A percentile compares a stretch with the other conserved stretches of the same genome.
These are phyloP conservation scores for Beris morrisii DNA, from an alignment of 2,888 invertebrate species.

Conservation along the genomic window DNA sequence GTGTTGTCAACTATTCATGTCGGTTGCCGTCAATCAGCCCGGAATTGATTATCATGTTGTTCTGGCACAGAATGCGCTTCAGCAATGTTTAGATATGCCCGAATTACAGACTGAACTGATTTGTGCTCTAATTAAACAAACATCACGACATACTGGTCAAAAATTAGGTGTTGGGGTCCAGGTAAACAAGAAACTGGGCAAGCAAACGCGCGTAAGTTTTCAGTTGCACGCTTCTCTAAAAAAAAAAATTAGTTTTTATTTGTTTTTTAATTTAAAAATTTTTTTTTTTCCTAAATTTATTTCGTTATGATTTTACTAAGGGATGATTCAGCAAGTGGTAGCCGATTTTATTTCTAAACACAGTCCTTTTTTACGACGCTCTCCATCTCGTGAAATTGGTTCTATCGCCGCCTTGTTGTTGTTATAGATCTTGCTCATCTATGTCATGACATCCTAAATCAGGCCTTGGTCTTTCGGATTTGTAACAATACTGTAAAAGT, in stretches of 20 bases:
- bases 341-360: no score
- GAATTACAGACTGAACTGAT: constrained; percentile 93
- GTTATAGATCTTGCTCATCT: no score
- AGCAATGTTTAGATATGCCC: constrained; percentile 85
- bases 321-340: no score
- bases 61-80: constrained; percentile 92
- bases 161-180: constrained; percentile 85
- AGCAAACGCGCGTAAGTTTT: constrained; percentile 69
- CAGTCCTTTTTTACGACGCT: no score
- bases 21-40: constrained; percentile 91
- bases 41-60: constrained; percentile 98
- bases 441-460: no score
- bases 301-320: neutral
- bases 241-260: constrained; percentile 22
- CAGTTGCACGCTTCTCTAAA: constrained; percentile 56
- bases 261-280: constrained; percentile 6
- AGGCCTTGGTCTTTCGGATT: no score
- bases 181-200: constrained; percentile 72
- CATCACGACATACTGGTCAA: constrained; percentile 79
- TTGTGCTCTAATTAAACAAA: constrained; percentile 89
- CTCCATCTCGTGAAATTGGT: no score
- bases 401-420: no score
- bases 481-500: no score
- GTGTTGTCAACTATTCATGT: constrained; percentile 95
- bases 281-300: constrained; percentile 5